Evolutionary conservation across 1,140 invertebrate genomes (phyloP), one percentile per base, ranked within the genome.

Genomic region (Oscheius sp.): DNA sequence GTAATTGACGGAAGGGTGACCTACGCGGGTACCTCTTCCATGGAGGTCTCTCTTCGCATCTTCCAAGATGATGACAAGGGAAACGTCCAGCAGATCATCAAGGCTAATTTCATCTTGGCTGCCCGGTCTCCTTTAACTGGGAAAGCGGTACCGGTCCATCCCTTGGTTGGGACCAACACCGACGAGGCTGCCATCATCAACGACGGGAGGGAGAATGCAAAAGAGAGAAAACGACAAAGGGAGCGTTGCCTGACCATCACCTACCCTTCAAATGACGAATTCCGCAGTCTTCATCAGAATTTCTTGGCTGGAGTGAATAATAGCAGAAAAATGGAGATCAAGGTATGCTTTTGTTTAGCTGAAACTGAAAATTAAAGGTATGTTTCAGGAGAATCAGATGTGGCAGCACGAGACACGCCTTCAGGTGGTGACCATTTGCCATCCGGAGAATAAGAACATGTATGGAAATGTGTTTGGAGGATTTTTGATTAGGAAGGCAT

Each of bases 401-500:
- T 91, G 90, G 90, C 91, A 92, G 90, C 87, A 88, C 28, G 86
- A 88, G 34, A 88, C 88, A 10, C 86, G 85, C 29, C 75, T 90
- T 2, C 89, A 89, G 61, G 91, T 89, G 77, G 83, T 90, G 3
- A 85, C 90, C 29, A 88, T 90, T 73, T 90, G 90, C 75, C 90
- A 90, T 81, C 90, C 90, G 7, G 89, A 89, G 87, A 85, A 91
- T 82, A 84, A 91, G 62, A 93, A 93, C 85, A 85, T 91, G 59
- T 91, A 92, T 79, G 91, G 91, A 81, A 91, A 91, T 79, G 90
- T 93, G 42, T 93, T 93, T 86, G 91, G 91, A 68, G 91, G 91
- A 0, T 92, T 90, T 84, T 86, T 93, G n/a, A 92, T 93, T 91
- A 85, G 91, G 64, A 87, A 89, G 73, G 91, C 91, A 2, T 87